Evolutionary conservation across 2,797 vertebrate species (phyloP), one percentile per base, ranked within the genome.

Genomic region (Sebastes flavidus): DNA sequence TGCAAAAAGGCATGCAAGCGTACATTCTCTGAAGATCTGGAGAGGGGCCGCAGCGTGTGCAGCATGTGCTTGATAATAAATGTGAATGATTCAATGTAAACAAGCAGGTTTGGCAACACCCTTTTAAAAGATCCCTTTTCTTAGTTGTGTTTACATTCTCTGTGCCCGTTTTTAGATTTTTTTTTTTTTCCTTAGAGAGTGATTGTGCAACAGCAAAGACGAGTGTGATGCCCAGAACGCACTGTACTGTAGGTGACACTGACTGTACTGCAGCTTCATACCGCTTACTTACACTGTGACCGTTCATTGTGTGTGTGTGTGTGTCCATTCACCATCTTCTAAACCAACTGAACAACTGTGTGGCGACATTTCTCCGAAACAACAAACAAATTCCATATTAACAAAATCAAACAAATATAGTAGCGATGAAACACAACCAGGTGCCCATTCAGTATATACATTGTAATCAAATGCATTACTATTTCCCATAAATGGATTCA

Each of bases 1-100:
- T 94, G 91, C 93, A 94, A 95, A 74, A 92, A 94, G 92, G 93
- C 95, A 95, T 95, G 95, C 93, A 81, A 93, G 87, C 89, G 83
- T 94, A 95, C 94, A 95, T 95, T 96, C 93, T 91, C 81, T 90
- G 88, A 89, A 88, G 88, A 87, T 58, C 13, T 69, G 77, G 69
- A 78, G 83, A 85, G 78, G 74, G 72, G 90, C 89, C 65, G 90
- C 91, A 20, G 85, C 79, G 34, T 72, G 83, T 25, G 89, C 87
- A 89, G 87, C 88, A 4, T 91, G 90, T 88, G 88, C 91, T 89
- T 89, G 89, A 81, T 20, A 46, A 87, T 60, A 76, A 42, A 46
- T 82, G 86, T 68, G 78, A 79, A 75, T 71, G 87, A 81, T 29
- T 74, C 2, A 12, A 89, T 90, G 92, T 94, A 94, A 94, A 94